phyloP scores from a whole-genome alignment of 2,888 invertebrate genomes.

The Rhodophaea formosa region DNA sequence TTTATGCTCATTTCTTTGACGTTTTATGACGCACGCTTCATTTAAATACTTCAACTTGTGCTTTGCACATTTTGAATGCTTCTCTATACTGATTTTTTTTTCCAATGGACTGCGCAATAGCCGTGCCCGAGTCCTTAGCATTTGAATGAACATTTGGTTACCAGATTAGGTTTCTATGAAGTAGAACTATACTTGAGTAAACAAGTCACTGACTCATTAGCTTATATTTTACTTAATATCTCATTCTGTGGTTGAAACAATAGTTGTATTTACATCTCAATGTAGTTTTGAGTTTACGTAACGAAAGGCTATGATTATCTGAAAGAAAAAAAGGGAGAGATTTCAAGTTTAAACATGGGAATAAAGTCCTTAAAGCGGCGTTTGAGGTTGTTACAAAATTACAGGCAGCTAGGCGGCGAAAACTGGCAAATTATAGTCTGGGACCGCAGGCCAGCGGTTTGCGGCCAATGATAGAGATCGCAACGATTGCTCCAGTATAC shows the following conservation, averaged over 20 bases:
- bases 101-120: slow-evolving; percentile 52
- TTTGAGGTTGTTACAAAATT: slow-evolving; percentile 64
- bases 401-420: slow-evolving; percentile 71
- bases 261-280: slow-evolving; percentile 47
- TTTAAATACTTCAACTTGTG: slow-evolving; percentile 74
- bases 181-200: slow-evolving; percentile 60
- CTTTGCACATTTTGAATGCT: slow-evolving; percentile 72
- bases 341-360: slow-evolving; percentile 48
- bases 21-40: slow-evolving; percentile 76
- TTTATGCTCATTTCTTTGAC: slow-evolving; percentile 75
- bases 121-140: slow-evolving; percentile 59
- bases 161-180: slow-evolving; percentile 75
- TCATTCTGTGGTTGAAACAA: slow-evolving; percentile 36
- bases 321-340: slow-evolving; percentile 45
- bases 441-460: slow-evolving; percentile 57
- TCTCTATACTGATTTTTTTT: slow-evolving; percentile 68
- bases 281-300: slow-evolving; percentile 42
- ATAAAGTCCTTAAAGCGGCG: slow-evolving; percentile 64
- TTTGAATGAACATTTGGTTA: slow-evolving; percentile 78
- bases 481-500: slow-evolving; percentile 57
- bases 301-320: slow-evolving; percentile 49
- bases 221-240: slow-evolving; percentile 45
- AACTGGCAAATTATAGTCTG: slow-evolving; percentile 75
- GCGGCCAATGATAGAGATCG: slow-evolving; percentile 55
- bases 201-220: slow-evolving; percentile 59